These are phyloP conservation scores for Oeneis ivallda DNA, from an alignment of 2,888 invertebrate genomes.

Conservation along the genomic window DNA sequence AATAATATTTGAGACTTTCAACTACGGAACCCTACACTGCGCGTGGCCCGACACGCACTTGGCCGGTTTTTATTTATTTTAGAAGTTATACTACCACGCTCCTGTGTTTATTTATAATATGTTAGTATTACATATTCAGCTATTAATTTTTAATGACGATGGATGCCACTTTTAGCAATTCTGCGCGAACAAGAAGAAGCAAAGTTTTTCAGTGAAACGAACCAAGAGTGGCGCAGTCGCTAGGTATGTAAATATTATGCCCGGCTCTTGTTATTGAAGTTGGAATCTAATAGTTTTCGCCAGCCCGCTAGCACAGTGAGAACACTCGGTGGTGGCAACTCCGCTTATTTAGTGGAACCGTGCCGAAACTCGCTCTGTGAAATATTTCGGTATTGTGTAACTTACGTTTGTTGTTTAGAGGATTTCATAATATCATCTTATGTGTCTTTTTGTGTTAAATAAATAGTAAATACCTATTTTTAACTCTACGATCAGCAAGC, in stretches of 20 bases:
- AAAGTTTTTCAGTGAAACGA: conserved; percentile 14
- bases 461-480: no score
- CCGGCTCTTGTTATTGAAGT: conserved; percentile 18
- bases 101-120: no score
- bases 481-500: no score
- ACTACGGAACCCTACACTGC: no score
- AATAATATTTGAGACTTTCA: no score
- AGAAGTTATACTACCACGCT: no score
- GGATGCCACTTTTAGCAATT: no score
- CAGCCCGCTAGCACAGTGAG: conserved; percentile 12
- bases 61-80: no score
- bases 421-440: neutral
- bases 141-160: no score
- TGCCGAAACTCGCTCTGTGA: neutral
- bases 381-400: conserved; percentile 12
- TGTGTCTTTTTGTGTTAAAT: neutral
- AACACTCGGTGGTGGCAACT: conserved; percentile 11
- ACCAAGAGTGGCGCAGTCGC: conserved; percentile 15
- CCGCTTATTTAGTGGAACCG: conserved; percentile 15
- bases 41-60: no score
- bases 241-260: conserved; percentile 21
- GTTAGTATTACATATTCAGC: no score
- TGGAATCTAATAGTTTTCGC: conserved; percentile 16
- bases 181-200: neutral
- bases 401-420: neutral